A percentile compares a stretch with the other conserved stretches of the same genome.
Evolutionary conservation across 2,888 invertebrate genomes (phyloP).

Genomic region (Drosophila subsilvestris): DNA sequence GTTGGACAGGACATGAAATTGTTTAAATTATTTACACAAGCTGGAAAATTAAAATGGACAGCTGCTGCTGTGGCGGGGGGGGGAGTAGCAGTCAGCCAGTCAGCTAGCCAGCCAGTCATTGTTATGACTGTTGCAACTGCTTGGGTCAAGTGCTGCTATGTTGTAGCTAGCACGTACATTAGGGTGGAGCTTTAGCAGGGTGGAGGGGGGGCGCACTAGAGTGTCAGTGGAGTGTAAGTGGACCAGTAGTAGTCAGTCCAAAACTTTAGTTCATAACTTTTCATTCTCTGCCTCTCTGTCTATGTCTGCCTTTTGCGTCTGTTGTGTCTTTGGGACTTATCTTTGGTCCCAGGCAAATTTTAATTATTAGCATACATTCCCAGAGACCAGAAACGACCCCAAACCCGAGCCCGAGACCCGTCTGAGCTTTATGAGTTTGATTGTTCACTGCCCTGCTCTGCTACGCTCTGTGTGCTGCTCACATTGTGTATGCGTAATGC

Average conservation of each 20-base stretch:
- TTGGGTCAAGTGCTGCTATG: slow-evolving; percentile 62
- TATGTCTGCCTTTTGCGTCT: slow-evolving; percentile 6
- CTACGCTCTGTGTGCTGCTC: slow-evolving; percentile 7
- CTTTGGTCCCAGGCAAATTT: slow-evolving; percentile 50
- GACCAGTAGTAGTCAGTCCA: slow-evolving; percentile 14
- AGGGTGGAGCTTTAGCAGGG: background rate
- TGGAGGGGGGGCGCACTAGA: slow-evolving; percentile 2
- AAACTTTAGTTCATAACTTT: slow-evolving; percentile 62
- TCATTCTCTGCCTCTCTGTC: slow-evolving; percentile 13
- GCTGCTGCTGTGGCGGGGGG: slow-evolving; percentile 49
- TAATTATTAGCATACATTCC: slow-evolving; percentile 72
- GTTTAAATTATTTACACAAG: slow-evolving; percentile 64
- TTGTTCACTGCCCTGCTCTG: slow-evolving; percentile 27
- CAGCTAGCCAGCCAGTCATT: slow-evolving; percentile 50
- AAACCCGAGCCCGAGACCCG: slow-evolving; percentile 7
- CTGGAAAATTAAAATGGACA: slow-evolving; percentile 66
- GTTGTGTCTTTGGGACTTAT: slow-evolving; percentile 25
- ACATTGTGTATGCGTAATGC: slow-evolving; percentile 73
- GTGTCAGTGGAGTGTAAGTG: slow-evolving; percentile 17
- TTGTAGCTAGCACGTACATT: slow-evolving; percentile 46
- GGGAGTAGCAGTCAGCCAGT: slow-evolving; percentile 15
- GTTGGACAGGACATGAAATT: slow-evolving; percentile 45
- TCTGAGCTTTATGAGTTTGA: slow-evolving; percentile 70
- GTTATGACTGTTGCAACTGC: slow-evolving; percentile 59
- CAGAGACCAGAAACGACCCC: background rate